Base-by-base conservation (phyloP, 2,888 invertebrate species). In the Aquatica leii region DNA sequence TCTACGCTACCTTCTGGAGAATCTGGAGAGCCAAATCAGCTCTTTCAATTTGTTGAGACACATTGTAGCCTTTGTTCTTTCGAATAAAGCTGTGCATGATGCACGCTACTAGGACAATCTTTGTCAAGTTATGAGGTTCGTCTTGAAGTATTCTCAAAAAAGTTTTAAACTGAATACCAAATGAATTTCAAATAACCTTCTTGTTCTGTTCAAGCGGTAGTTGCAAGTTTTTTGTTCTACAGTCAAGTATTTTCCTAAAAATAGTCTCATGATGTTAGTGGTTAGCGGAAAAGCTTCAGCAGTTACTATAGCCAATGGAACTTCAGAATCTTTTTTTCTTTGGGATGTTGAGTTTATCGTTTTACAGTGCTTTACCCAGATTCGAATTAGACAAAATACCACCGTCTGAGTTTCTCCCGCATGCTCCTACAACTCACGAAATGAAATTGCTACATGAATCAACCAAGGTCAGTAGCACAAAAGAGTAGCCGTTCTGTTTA, bases 401-500 rank as follows among this genome's bases (percentile, higher is more conserved):
- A n/a, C n/a, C n/a, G n/a, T n/a, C n/a, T n/a, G n/a, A n/a, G n/a
- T n/a, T n/a, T n/a, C n/a, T n/a, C n/a, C n/a, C n/a, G n/a, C n/a
- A n/a, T n/a, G n/a, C n/a, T n/a, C n/a, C n/a, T n/a, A n/a, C n/a
- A n/a, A n/a, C n/a, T n/a, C n/a, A n/a, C n/a, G n/a, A n/a, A n/a
- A n/a, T n/a, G n/a, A n/a, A n/a, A n/a, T n/a, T n/a, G n/a, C n/a
- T n/a, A n/a, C n/a, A n/a, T n/a, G n/a, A n/a, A n/a, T n/a, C n/a
- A n/a, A 37, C 37, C 3, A 37, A 9, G 11, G 37, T 9, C 37
- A 37, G 37, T 5, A 37, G 5, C 9, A 73, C 68, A 57, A 71
- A 66, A 46, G 66, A 65, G 60, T 67, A 73, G 8, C 60, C 57
- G 58, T 69, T 63, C 50, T 72, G 70, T 62, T 68, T 58, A 63